These are phyloP conservation scores for Oncopeltus fasciatus DNA, from an alignment of 1,140 invertebrate genomes.

Conservation along the genomic window DNA sequence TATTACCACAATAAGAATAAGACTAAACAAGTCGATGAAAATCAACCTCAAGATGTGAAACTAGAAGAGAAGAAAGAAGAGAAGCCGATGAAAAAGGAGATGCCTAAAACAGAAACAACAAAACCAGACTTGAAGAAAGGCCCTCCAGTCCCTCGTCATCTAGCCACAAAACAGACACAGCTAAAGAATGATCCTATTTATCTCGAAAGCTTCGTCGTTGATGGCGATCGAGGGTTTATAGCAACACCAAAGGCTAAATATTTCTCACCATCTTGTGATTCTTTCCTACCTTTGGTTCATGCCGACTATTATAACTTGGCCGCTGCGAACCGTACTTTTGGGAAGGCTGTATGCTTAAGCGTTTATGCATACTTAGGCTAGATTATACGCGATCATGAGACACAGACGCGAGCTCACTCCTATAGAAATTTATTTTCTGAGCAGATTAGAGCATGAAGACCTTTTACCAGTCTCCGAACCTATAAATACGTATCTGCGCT, in stretches of 20 bases:
- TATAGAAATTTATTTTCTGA: neutral
- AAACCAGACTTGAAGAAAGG: too few relatives aligned
- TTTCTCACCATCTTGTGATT: neutral
- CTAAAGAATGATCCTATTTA: conserved; percentile 1
- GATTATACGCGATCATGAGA: too few relatives aligned
- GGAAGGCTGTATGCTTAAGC: neutral
- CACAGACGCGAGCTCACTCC: neutral
- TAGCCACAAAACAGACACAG: neutral
- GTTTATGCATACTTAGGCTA: conserved; percentile 3
- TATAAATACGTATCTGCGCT: neutral
- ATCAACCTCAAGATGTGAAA: too few relatives aligned
- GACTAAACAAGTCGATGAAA: too few relatives aligned
- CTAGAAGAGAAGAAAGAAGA: too few relatives aligned
- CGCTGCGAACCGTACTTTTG: neutral
- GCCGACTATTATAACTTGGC: neutral
- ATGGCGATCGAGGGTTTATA: neutral
- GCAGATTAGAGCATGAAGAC: neutral
- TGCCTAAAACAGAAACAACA: too few relatives aligned
- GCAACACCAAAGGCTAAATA: neutral
- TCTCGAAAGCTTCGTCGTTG: neutral
- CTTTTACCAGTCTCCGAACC: neutral
- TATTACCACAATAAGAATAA: too few relatives aligned
- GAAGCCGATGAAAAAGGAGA: too few relatives aligned
- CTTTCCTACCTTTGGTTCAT: neutral
- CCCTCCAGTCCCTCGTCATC: neutral